Evolutionary conservation across 2,113 vertebrate species (phyloP), one percentile per base, ranked within the genome.

Genomic region (Gasterosteus nipponicus): DNA sequence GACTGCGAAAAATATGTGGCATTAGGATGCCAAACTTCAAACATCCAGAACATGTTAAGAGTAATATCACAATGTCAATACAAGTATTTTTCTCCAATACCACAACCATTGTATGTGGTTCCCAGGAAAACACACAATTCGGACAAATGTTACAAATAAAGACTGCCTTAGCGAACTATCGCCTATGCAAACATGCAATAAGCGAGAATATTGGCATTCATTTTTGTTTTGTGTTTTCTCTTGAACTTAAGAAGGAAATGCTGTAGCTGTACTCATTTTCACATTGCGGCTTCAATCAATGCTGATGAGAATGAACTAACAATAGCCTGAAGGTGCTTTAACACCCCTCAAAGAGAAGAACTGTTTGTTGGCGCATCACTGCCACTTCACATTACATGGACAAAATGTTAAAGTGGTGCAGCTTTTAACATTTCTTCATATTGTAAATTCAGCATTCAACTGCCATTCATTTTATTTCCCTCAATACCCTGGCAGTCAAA

Each of bases 91-190:
- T 58, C 31, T 77, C 1, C 26, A 22, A 11, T 49, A 69, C 35
- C 44, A 15, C 49, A 62, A 74, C 69, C 74, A 53, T 77, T 74
- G 14, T 12, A 78, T 26, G 41, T 80, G 57, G 78, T 5, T 3
- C 12, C 42, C 42, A 44, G 42, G 14, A 14, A 44, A 47, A 47
- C 0, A 49, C 46, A 49, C 46, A 19, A 49, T 49, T 15, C 19
- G 46, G 10, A 49, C 59, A 62, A 46, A 47, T 11, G 5, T 38
- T 38, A n/a, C n/a, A n/a, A n/a, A n/a, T n/a, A n/a, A n/a, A n/a
- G n/a, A n/a, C n/a, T n/a, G n/a, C n/a, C n/a, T n/a, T n/a, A 39
- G 47, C 19, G 38, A 26, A 53, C 4, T 2, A 46, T 46, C 5
- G 14, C 61, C 19, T 42, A 8, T n/a, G n/a, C n/a, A n/a, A n/a